Evolutionary conservation across 2,113 vertebrate species (phyloP).

Genomic region (Cavia porcellus): DNA sequence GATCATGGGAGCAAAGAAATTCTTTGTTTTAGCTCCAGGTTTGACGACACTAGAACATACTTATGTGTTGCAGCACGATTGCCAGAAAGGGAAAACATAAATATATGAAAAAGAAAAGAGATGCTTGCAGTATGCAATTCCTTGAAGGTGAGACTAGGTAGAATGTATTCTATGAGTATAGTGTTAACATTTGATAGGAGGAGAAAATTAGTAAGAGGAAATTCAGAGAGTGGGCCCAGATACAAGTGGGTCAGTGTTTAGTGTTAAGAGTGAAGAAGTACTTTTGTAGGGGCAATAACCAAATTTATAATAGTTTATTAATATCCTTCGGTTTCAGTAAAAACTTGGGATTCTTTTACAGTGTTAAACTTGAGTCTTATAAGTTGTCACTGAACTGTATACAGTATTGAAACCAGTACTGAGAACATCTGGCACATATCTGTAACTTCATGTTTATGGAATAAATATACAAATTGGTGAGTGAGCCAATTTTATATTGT

Average conservation of each 20-base stretch:
- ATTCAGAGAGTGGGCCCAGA: background rate
- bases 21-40: slow-evolving; percentile 12
- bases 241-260: background rate
- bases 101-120: background rate
- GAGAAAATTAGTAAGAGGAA: background rate
- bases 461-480: background rate
- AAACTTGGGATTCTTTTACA: background rate
- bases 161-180: background rate
- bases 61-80: background rate
- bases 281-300: background rate
- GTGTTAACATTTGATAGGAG: background rate
- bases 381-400: background rate
- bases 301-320: background rate
- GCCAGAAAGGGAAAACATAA: background rate
- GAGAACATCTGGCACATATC: background rate
- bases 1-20: background rate
- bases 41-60: background rate
- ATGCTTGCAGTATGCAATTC: background rate
- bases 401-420: background rate
- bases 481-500: background rate
- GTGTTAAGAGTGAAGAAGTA: slow-evolving; percentile 31
- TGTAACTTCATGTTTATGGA: background rate
- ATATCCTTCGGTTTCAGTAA: slow-evolving; percentile 50
- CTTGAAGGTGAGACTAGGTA: background rate
- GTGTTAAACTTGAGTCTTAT: background rate